phyloP scores from a whole-genome alignment of 1,140 invertebrate species.

The Mactra quadrangularis region DNA sequence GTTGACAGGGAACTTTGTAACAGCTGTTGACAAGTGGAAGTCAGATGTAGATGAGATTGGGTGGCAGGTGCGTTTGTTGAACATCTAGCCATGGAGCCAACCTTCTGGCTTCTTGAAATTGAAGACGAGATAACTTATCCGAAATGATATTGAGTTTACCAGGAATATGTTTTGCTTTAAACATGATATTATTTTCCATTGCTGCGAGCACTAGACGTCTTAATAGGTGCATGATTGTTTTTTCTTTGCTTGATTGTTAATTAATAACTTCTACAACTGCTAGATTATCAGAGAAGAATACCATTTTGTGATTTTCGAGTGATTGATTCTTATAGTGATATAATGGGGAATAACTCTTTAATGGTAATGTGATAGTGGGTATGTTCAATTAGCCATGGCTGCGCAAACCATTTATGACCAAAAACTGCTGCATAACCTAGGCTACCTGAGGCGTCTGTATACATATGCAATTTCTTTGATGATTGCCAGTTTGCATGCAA shows the following conservation, averaged over 20 bases:
- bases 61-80: too few species aligned
- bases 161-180: slow-evolving; percentile 43
- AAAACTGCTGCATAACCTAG: slow-evolving; percentile 44
- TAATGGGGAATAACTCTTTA: slow-evolving; percentile 60
- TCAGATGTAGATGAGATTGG: too few species aligned
- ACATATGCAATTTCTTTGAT: too few species aligned
- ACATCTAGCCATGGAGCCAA: too few species aligned
- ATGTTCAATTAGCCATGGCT: neutral
- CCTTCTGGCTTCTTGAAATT: neutral
- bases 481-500: neutral
- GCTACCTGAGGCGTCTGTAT: slow-evolving; percentile 39
- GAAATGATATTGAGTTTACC: slow-evolving; percentile 36
- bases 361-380: slow-evolving; percentile 39
- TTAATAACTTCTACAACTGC: slow-evolving; percentile 50
- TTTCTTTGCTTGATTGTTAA: slow-evolving; percentile 28
- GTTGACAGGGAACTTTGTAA: too few species aligned
- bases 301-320: slow-evolving; percentile 15
- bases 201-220: slow-evolving; percentile 18
- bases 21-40: too few species aligned
- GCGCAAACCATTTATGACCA: slow-evolving; percentile 22
- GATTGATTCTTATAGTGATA: neutral
- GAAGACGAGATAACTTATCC: slow-evolving; percentile 50
- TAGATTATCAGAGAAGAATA: slow-evolving; percentile 43
- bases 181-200: slow-evolving; percentile 33
- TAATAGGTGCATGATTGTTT: slow-evolving; percentile 46